These are phyloP conservation scores for Scelioninae gen. 2 DNA, from an alignment of 2,888 invertebrate genomes.

Conservation along the genomic window DNA sequence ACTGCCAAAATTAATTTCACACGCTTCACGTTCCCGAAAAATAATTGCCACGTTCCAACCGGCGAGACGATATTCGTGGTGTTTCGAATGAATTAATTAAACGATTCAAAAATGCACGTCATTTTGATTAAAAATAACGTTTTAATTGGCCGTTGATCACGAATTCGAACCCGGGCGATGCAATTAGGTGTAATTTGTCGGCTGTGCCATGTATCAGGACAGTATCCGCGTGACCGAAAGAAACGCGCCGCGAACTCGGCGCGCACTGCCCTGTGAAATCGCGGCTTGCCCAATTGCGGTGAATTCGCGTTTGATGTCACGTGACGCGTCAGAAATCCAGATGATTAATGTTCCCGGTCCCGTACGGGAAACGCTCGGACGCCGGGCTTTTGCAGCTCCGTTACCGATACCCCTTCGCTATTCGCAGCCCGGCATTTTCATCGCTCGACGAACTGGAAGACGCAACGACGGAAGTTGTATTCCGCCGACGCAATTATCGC, in stretches of 20 bases:
- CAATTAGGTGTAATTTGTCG: constrained; percentile 52
- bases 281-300: constrained; percentile 64
- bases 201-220: constrained; percentile 30
- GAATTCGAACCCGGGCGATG: constrained; percentile 24
- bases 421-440: constrained; percentile 60
- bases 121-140: constrained; percentile 1
- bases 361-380: constrained; percentile 56
- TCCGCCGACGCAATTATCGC: no score
- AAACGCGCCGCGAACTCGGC: constrained; percentile 61
- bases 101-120: no score
- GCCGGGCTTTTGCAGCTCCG: constrained; percentile 50
- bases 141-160: constrained; percentile 39
- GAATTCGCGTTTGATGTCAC: constrained; percentile 70
- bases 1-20: no score
- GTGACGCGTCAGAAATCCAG: constrained; percentile 65
- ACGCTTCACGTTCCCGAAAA: no score
- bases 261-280: constrained; percentile 66
- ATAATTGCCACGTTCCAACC: no score
- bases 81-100: no score
- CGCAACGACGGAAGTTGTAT: constrained; percentile 58
- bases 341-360: constrained; percentile 68
- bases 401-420: constrained; percentile 49
- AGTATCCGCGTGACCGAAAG: constrained; percentile 46
- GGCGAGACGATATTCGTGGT: no score
- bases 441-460: constrained; percentile 52